These are phyloP conservation scores for Serinus canaria DNA, from an alignment of 2,113 vertebrate genomes.

Conservation along the genomic window DNA sequence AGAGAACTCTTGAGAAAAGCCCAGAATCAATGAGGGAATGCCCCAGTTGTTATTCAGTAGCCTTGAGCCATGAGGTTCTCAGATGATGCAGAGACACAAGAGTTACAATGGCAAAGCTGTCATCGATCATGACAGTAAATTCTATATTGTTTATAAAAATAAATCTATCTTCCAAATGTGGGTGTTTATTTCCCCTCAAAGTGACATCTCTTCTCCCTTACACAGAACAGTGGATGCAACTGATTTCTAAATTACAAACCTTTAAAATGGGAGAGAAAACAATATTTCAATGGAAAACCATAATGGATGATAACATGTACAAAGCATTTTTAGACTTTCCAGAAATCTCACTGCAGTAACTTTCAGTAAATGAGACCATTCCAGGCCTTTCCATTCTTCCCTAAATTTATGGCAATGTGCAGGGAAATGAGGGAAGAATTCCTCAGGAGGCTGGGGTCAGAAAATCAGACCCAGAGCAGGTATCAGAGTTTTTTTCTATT, in stretches of 20 bases:
- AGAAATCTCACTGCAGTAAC: neutral
- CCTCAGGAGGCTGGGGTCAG: neutral
- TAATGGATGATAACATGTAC: accelerated
- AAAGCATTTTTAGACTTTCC: neutral
- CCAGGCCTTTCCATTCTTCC: neutral
- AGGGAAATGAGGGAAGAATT: neutral
- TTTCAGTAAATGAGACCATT: neutral
- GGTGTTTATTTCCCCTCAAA: neutral
- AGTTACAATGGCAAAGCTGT: constrained; percentile 12
- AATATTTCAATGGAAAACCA: neutral
- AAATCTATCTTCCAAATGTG: neutral
- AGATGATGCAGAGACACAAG: constrained; percentile 15
- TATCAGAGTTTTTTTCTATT: neutral
- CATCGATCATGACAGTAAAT: neutral
- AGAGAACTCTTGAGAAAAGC: constrained; percentile 19
- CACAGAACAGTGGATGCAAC: neutral
- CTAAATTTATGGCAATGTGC: neutral
- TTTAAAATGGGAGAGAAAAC: neutral
- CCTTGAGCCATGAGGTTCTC: constrained; percentile 51
- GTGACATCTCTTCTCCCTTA: neutral
- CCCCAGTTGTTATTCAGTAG: neutral
- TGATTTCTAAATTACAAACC: neutral
- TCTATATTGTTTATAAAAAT: neutral
- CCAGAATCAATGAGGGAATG: neutral
- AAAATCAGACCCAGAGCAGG: neutral